Evolutionary conservation across 2,797 vertebrate species (phyloP).

Genomic region (Gorsachius magnificus): DNA sequence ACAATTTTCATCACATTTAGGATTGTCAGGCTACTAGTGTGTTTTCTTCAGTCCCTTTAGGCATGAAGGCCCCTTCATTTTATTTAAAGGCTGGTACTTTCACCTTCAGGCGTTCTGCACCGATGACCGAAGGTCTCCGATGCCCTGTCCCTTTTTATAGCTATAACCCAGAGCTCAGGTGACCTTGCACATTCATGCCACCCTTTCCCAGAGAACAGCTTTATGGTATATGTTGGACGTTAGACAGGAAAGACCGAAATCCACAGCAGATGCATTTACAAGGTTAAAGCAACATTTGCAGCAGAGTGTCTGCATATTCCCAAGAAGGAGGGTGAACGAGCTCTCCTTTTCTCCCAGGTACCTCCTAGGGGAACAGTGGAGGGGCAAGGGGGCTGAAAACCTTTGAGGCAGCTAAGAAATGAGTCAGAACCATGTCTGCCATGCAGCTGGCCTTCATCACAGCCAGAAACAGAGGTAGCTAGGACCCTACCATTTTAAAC

Average conservation of each 20-base stretch:
- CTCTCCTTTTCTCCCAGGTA: not conserved
- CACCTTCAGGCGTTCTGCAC: constrained; percentile 52
- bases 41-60: constrained; percentile 62
- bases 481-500: not conserved
- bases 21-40: constrained; percentile 39
- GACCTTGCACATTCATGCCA: not conserved
- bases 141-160: not conserved
- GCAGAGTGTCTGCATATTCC: not conserved
- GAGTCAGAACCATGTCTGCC: not conserved
- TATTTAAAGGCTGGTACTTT: constrained; percentile 58
- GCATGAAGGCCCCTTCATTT: constrained; percentile 41
- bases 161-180: not conserved
- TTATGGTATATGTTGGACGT: rapidly evolving
- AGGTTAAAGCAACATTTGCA: not conserved
- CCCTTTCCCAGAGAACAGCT: not conserved
- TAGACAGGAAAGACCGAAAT: not conserved
- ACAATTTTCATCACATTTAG: constrained; percentile 75
- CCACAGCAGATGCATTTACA: rapidly evolving
- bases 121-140: not conserved
- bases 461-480: not conserved
- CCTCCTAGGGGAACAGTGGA: too few relatives aligned
- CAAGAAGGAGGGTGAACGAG: not conserved
- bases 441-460: not conserved
- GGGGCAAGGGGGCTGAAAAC: not conserved
- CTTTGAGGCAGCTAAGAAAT: not conserved